Base-by-base conservation (phyloP, 2,888 invertebrate species). In the Vandiemenella viatica region DNA sequence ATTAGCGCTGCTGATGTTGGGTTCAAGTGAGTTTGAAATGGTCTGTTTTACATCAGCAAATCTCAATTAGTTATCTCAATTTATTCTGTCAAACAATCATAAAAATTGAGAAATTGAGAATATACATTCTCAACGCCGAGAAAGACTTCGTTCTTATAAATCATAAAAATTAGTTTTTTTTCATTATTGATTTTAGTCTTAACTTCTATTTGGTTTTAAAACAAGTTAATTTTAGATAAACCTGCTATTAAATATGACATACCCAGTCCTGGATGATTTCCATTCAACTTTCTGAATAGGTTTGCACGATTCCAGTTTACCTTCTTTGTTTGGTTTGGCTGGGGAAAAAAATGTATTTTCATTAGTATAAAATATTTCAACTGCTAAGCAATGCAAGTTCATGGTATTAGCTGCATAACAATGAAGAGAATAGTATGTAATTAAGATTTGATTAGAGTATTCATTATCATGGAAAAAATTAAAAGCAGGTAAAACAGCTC, bases 211-310 rank as follows among this genome's bases (percentile, higher is more conserved):
- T 17, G 3, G 23, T 22, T 5, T 20, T 22, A 44, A 45, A 26
- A n/a, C 32, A 45, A 32, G 15, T 26, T 13, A 26, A 18, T 43
- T 18, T 10, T 4, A 17, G 18, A 13, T n/a, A 45, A 10, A n/a
- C n/a, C n/a, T n/a, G n/a, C n/a, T n/a, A n/a, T n/a, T n/a, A n/a
- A n/a, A n/a, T n/a, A n/a, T 20, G 15, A 49, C 21, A 60, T 67
- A 87, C 88, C 88, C 89, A 61, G 79, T 78, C 74, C 74, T 83
- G 57, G 82, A 79, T 50, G 88, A 82, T 70, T 89, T 92, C 89
- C 96, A 93, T 67, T 93, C 93, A 56, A 96, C 83, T 75, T 92
- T 91, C 64, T 82, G 83, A 65, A 97, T 96, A 49, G 92, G 80
- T 75, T 91, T 92, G 69, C 93, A 95, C 47, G 87, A 80, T 67